Evolutionary conservation across 2,888 invertebrate species (phyloP), one percentile per base, ranked within the genome.

Genomic region (Dysmachus trigonus): DNA sequence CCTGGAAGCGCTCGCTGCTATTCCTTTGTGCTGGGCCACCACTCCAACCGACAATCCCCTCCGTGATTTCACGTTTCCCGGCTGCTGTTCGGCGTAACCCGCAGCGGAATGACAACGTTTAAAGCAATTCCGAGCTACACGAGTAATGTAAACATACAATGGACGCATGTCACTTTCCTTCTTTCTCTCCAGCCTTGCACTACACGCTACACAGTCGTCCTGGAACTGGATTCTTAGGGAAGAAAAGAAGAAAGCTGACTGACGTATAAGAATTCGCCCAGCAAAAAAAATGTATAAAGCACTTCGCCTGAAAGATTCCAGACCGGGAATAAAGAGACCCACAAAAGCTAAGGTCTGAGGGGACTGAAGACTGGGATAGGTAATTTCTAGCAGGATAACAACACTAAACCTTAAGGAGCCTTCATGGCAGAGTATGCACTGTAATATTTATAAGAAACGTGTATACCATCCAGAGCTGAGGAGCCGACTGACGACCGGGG

Each of bases 391-490:
- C 47, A 51, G 51, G 15, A 51, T 79, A 76, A 76, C 51, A 79
- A 22, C 79, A 79, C 33, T 35, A 35, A 33, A 35, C 35, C 82
- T 79, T 33, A 53, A 82, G 82, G 62, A 62, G 62, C 27, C 22
- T 30, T 47, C 62, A 84, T 38, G 38, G 62, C 47, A 33, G 51
- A 71, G 38, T 74, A 76, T 53, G 22, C 71, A 79, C 77, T 71
- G 62, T 77, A 76, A 76, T 85, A 86, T 84, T 84, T 84, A 85
- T 86, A 77, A 41, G 30, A 38, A 84, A 73, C 77, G 77, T 86
- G 41, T 73, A 82, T 27, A n/a, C 47, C 47, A 41, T 51, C 74
- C 22, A 41, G 18, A 7, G 38, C 35, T 41, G 53, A 82, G 35
- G 72, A 82, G 71, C 74, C 53, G 51, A 86, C 35, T 85, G 74